Percentiles rank a stretch among this genome's conserved stretches.
These are phyloP conservation scores for Rhinatrema bivittatum DNA, from an alignment of 2,797 vertebrate genomes.

Conservation along the genomic window DNA sequence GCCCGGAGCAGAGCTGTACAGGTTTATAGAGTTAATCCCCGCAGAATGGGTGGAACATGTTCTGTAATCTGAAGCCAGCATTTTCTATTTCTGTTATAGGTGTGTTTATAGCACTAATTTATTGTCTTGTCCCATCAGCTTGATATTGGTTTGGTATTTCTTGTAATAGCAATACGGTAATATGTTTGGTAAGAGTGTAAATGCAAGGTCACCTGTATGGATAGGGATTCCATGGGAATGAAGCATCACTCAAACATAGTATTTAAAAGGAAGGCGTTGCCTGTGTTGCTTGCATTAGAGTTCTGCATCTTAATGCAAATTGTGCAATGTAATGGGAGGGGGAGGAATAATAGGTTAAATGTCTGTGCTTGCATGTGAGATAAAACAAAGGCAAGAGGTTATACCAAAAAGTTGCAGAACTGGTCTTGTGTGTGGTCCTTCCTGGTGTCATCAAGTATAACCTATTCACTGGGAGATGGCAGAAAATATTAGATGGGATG, in stretches of 20 bases:
- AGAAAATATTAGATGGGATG: no score
- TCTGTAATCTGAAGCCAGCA: slow-evolving; percentile 5
- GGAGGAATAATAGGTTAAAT: slow-evolving; percentile 38
- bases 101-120: slow-evolving; percentile 20
- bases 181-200: slow-evolving; percentile 35
- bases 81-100: slow-evolving; percentile 5
- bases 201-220: no score
- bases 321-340: slow-evolving; percentile 31
- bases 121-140: slow-evolving; percentile 16
- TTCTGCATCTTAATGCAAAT: slow-evolving; percentile 47
- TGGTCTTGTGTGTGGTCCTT: not conserved
- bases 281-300: slow-evolving; percentile 33
- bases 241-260: slow-evolving; percentile 35
- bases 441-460: no score
- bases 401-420: slow-evolving; percentile 22
- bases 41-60: slow-evolving; percentile 7
- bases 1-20: no score
- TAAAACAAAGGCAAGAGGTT: slow-evolving; percentile 15
- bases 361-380: slow-evolving; percentile 11
- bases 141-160: slow-evolving; percentile 15
- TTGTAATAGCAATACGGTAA: slow-evolving; percentile 24
- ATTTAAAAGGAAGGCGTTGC: slow-evolving; percentile 53
- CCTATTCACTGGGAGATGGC: no score
- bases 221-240: slow-evolving; percentile 44
- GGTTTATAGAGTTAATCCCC: not conserved